A percentile compares a stretch with the other conserved stretches of the same genome.
phyloP scores from a whole-genome alignment of 2,888 invertebrate species.

The Capitulum mitella region DNA sequence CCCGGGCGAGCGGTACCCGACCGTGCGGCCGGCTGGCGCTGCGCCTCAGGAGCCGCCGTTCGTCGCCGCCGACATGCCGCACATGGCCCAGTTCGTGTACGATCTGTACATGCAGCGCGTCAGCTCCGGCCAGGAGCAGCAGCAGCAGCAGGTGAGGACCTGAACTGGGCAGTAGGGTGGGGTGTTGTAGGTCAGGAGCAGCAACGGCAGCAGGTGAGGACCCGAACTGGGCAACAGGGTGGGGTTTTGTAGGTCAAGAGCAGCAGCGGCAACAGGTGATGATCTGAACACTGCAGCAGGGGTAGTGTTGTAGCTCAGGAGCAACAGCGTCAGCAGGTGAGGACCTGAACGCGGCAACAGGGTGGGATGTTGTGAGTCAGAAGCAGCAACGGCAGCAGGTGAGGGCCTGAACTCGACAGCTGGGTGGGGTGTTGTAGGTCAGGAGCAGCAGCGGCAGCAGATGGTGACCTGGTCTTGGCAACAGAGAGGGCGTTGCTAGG shows the following conservation, averaged over 20 bases:
- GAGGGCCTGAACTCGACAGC: background rate
- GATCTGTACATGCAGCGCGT: conserved; percentile 78
- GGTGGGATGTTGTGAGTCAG: too few relatives aligned
- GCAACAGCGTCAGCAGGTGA: conserved; percentile 42
- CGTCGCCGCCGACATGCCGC: conserved; percentile 69
- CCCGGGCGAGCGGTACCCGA: conserved; percentile 71
- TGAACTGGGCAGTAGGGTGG: too few relatives aligned
- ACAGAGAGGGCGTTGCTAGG: too few relatives aligned
- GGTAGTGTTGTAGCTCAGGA: too few relatives aligned
- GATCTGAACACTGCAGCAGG: too few relatives aligned
- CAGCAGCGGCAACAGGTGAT: background rate
- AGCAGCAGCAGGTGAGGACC: conserved; percentile 39
- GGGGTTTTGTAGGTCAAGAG: background rate
- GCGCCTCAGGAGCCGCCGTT: conserved; percentile 45
- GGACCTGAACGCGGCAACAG: too few relatives aligned
- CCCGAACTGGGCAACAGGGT: too few relatives aligned
- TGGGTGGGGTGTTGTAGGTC: background rate
- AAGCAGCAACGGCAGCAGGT: background rate
- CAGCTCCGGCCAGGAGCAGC: conserved; percentile 53
- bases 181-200: too few relatives aligned
- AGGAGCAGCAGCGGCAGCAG: too few relatives aligned
- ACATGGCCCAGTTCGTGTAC: conserved; percentile 92
- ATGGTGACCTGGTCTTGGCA: too few relatives aligned
- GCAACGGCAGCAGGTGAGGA: background rate
- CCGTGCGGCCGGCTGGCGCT: conserved; percentile 48